These are phyloP conservation scores for Apogon talboti DNA, from an alignment of 2,797 vertebrate genomes.

Conservation along the genomic window DNA sequence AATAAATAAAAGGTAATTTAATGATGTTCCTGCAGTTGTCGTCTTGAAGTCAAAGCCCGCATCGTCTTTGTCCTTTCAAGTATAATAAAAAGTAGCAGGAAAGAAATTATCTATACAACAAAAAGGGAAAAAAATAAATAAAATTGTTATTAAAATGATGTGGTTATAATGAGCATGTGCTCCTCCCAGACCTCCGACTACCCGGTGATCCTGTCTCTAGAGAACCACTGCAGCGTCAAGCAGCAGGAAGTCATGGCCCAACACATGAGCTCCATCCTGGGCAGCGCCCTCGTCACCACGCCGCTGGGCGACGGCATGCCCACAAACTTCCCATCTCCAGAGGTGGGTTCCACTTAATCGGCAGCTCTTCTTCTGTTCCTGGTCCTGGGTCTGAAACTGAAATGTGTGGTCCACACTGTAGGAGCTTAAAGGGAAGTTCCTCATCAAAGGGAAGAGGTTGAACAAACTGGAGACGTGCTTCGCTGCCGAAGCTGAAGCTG, in stretches of 20 bases:
- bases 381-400: neutral
- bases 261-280: conserved; percentile 89
- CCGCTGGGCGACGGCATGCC: conserved; percentile 86
- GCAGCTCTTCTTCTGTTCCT: neutral
- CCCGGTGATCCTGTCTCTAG: conserved; percentile 96
- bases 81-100: too few species aligned
- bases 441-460: conserved; percentile 95
- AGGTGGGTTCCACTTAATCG: conserved; percentile 80
- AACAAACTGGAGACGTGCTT: conserved; percentile 86
- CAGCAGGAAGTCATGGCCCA: conserved; percentile 93
- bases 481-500: conserved; percentile 20
- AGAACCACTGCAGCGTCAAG: conserved; percentile 94
- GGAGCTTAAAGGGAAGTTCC: conserved; percentile 93
- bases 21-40: too few species aligned
- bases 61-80: too few species aligned
- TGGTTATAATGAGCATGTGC: too few species aligned
- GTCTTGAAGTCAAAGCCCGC: too few species aligned
- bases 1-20: too few species aligned
- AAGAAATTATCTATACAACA: too few species aligned
- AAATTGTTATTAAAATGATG: too few species aligned
- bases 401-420: conserved; percentile 51
- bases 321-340: conserved; percentile 90
- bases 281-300: conserved; percentile 86
- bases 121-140: too few species aligned
- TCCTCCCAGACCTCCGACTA: conserved; percentile 88